Base-by-base conservation (phyloP, 1,140 invertebrate genomes). In the Neodiprion pinetum region DNA sequence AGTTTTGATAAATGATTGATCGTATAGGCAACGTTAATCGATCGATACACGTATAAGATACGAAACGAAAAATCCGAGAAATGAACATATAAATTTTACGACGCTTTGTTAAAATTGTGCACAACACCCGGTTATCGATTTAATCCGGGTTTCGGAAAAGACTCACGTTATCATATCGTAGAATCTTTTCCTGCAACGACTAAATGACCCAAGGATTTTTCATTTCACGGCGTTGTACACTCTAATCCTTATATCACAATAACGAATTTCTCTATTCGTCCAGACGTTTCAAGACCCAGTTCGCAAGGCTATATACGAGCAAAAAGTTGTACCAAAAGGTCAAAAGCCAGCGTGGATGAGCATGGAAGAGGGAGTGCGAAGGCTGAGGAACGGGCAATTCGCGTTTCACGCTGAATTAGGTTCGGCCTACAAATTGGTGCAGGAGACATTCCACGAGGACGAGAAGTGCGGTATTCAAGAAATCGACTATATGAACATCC, bases 381-480 rank as follows among this genome's bases (percentile, higher is more conserved):
- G 84, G 76, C 85, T 93, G 65, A 85, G 88, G 77, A 85, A 90
- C 74, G 91, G 91, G 73, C 78, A 92, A 7, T 93, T 93, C 74
- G 92, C 92, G 14, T 93, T 93, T 75, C 91, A 93, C 78, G 90
- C 90, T 83, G 92, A 92, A 81, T 86, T 84, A 1, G 91, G 91
- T 2, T 84, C 90, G 0, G 90, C 91, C 0, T 93, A 93, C 80
- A 90, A 92, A 80, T 82, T 93, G 47, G 90, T 93, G 12, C 89
- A 91, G 61, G 91, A 92, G 82, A 92, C 90, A 73, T 94, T 91
- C 78, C 80, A 87, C 7, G 93, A 93, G 83, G 89, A 90, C 4
- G 92, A 93, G 81, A 94, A 93, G 83, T 94, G 92, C 80, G 91
- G 91, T 0, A 81, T 94, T 1, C 87, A 90, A 67, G 91, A 93